Evolutionary conservation across 2,888 invertebrate genomes (phyloP).

Genomic region (Dicranocentrus wangi): DNA sequence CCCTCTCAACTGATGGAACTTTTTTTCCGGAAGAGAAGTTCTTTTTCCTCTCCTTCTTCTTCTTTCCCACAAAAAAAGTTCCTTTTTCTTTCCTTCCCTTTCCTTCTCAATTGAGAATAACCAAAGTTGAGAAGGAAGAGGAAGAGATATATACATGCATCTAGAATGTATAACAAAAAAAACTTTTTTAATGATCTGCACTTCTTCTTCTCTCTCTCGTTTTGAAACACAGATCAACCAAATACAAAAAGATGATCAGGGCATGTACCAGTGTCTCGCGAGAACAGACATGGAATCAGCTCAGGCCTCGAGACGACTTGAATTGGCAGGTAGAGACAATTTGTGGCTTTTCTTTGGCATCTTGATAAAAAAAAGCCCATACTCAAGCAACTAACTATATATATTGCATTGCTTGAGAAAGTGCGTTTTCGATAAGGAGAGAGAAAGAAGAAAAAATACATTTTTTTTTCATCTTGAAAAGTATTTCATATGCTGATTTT

Average conservation of each 20-base stretch:
- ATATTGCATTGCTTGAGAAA: neutral
- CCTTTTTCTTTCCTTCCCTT: slow-evolving; percentile 26
- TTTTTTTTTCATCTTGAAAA: slow-evolving; percentile 1
- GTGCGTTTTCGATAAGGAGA: slow-evolving; percentile 7
- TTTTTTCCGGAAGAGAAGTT: slow-evolving; percentile 9
- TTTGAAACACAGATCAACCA: slow-evolving; percentile 68
- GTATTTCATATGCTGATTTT: slow-evolving; percentile 2
- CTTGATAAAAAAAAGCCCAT: slow-evolving; percentile 27
- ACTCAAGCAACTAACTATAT: neutral
- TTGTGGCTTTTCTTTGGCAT: slow-evolving; percentile 56
- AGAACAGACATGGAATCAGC: slow-evolving; percentile 68
- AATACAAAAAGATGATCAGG: slow-evolving; percentile 71
- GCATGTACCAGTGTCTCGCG: slow-evolving; percentile 70
- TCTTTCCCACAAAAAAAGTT: slow-evolving; percentile 51
- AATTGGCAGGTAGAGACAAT: slow-evolving; percentile 72
- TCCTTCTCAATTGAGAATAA: slow-evolving; percentile 14
- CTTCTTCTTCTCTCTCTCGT: slow-evolving; percentile 1
- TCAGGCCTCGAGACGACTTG: slow-evolving; percentile 67
- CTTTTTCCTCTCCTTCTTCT: too few species aligned
- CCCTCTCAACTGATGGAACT: slow-evolving; percentile 1
- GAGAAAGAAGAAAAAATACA: slow-evolving; percentile 28
- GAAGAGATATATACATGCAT: slow-evolving; percentile 24
- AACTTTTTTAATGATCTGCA: slow-evolving; percentile 45
- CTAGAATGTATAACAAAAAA: slow-evolving; percentile 2
- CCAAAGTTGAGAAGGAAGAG: slow-evolving; percentile 12